These are phyloP conservation scores for Lamprologus sp. DNA, from an alignment of 2,113 vertebrate species.

Conservation along the genomic window DNA sequence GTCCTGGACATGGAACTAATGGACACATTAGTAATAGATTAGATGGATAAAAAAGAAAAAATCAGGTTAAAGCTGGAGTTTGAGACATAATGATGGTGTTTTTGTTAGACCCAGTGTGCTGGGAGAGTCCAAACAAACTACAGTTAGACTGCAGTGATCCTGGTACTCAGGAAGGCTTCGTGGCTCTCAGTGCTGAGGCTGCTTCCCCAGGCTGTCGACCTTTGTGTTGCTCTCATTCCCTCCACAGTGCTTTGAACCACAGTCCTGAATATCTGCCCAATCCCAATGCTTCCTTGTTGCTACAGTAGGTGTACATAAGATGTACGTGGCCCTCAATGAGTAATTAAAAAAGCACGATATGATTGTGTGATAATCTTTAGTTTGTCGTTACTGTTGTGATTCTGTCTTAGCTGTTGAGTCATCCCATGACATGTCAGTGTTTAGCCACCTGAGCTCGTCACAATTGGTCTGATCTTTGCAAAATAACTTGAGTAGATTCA, in stretches of 20 bases:
- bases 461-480: rapidly evolving
- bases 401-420: background rate
- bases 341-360: background rate
- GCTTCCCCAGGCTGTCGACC: background rate
- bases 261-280: background rate
- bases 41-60: background rate
- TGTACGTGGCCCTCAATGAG: background rate
- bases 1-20: background rate
- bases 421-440: background rate
- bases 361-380: background rate
- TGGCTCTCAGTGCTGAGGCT: background rate
- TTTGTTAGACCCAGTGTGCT: background rate
- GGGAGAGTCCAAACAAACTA: background rate
- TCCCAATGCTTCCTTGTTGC: background rate
- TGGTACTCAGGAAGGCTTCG: background rate
- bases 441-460: background rate
- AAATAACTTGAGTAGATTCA: background rate
- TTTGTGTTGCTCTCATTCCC: background rate
- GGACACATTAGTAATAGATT: background rate
- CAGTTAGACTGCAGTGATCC: background rate
- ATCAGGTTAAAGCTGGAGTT: background rate
- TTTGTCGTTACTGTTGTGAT: background rate
- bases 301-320: background rate
- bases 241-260: background rate
- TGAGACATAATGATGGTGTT: background rate